Conservation (phyloP, 2,888 invertebrate species). For the Caenorhabditis imperialis region DNA sequence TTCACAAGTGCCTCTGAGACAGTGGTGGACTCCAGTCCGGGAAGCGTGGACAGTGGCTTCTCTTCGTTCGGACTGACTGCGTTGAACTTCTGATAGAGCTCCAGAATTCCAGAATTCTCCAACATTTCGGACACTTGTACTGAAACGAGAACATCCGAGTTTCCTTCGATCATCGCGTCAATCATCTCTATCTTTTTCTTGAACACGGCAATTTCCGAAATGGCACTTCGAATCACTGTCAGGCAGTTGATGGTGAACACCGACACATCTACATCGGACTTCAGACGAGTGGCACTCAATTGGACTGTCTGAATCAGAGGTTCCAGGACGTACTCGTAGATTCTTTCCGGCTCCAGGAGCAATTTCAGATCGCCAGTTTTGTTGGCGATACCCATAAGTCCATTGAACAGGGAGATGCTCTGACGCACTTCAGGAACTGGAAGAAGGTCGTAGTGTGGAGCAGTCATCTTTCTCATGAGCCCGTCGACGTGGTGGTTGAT, state of each 20-base stretch:
- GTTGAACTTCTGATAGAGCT: slow-evolving; percentile 45
- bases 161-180: slow-evolving; percentile 52
- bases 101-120: slow-evolving; percentile 45
- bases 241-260: slow-evolving; percentile 50
- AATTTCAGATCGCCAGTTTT: slow-evolving; percentile 20
- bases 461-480: slow-evolving; percentile 42
- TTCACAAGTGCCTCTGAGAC: slow-evolving; percentile 24
- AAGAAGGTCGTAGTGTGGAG: slow-evolving; percentile 36
- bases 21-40: slow-evolving; percentile 20
- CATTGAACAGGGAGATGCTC: slow-evolving; percentile 28
- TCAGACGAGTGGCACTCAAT: slow-evolving; percentile 34
- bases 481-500: slow-evolving; percentile 39
- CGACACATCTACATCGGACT: slow-evolving; percentile 31
- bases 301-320: slow-evolving; percentile 47
- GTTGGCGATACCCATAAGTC: slow-evolving; percentile 26
- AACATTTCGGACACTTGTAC: slow-evolving; percentile 37
- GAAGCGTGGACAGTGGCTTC: slow-evolving; percentile 29
- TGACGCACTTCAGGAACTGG: slow-evolving; percentile 42
- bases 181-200: slow-evolving; percentile 43
- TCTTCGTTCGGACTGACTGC: slow-evolving; percentile 17
- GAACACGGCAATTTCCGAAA: slow-evolving; percentile 37
- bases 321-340: slow-evolving; percentile 37
- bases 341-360: slow-evolving; percentile 29
- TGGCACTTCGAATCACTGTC: slow-evolving; percentile 32
- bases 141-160: slow-evolving; percentile 42